These are phyloP conservation scores for Parapsyche elsis DNA, from an alignment of 1,140 invertebrate genomes.

Conservation along the genomic window DNA sequence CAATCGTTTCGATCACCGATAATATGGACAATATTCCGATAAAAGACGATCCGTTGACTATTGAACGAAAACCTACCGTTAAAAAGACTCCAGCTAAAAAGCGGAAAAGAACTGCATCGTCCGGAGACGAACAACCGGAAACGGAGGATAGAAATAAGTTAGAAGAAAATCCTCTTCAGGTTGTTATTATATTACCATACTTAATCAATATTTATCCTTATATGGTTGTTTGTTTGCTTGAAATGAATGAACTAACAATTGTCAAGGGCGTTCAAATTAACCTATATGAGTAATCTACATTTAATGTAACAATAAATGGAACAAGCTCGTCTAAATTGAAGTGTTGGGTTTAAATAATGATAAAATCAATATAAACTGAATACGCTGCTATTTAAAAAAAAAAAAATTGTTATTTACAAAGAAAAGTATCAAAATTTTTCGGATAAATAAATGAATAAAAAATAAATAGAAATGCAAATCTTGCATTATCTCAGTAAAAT, in stretches of 20 bases:
- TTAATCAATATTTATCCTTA: not conserved
- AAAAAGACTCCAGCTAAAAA: conserved; percentile 66
- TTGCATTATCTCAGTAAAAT: too few relatives aligned
- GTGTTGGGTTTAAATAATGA: too few relatives aligned
- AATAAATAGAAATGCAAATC: too few relatives aligned
- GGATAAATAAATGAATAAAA: too few relatives aligned
- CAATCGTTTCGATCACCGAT: conserved; percentile 44
- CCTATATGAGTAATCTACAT: too few relatives aligned
- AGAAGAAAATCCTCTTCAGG: conserved; percentile 64
- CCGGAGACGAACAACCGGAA: conserved; percentile 65
- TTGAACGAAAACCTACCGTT: conserved; percentile 57
- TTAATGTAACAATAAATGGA: too few relatives aligned
- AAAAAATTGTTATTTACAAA: too few relatives aligned
- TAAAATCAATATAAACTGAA: too few relatives aligned
- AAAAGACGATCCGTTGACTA: conserved; percentile 47
- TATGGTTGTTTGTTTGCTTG: not conserved
- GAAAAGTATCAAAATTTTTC: too few relatives aligned
- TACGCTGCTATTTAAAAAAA: too few relatives aligned
- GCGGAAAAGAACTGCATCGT: conserved; percentile 64
- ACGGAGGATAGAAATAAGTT: conserved; percentile 64
- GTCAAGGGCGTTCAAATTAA: too few relatives aligned
- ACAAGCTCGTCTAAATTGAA: too few relatives aligned
- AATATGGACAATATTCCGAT: conserved; percentile 46
- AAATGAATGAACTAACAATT: not conserved
- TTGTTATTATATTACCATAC: conserved; percentile 11